These are phyloP conservation scores for Lasius platythorax DNA, from an alignment of 2,888 invertebrate species.

Conservation along the genomic window DNA sequence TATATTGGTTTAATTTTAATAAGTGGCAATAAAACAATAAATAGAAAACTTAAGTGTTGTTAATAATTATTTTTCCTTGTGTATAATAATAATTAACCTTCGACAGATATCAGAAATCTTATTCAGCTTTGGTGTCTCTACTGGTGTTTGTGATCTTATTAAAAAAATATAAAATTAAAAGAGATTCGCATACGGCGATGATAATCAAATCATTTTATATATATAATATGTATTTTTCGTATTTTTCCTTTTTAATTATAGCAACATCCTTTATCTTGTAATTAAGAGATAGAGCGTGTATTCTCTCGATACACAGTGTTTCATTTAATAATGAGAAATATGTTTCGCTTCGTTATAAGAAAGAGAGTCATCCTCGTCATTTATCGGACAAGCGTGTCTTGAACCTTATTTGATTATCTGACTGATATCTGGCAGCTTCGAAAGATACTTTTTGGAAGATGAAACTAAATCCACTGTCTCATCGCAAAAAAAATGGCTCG, in stretches of 20 bases:
- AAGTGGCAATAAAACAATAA: background rate
- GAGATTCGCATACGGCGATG: background rate
- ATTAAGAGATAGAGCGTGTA: background rate
- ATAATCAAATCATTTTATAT: background rate
- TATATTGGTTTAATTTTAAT: background rate
- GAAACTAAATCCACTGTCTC: no score
- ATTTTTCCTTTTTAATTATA: background rate
- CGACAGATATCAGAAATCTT: background rate
- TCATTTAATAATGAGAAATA: background rate
- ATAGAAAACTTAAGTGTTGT: background rate
- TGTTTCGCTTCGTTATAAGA: no score
- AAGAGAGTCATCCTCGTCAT: no score
- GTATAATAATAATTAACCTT: slow-evolving; percentile 1
- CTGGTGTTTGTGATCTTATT: background rate
- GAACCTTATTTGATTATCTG: no score
- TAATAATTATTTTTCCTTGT: background rate
- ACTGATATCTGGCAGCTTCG: no score
- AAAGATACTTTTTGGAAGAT: no score
- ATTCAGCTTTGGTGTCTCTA: background rate
- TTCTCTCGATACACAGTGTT: background rate
- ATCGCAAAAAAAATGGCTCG: no score
- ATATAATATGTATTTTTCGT: background rate
- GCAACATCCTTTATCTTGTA: background rate
- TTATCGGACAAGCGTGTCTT: no score
- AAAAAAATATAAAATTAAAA: background rate